Base-by-base conservation (phyloP, 2,888 invertebrate genomes). In the Pollenia angustigena region DNA sequence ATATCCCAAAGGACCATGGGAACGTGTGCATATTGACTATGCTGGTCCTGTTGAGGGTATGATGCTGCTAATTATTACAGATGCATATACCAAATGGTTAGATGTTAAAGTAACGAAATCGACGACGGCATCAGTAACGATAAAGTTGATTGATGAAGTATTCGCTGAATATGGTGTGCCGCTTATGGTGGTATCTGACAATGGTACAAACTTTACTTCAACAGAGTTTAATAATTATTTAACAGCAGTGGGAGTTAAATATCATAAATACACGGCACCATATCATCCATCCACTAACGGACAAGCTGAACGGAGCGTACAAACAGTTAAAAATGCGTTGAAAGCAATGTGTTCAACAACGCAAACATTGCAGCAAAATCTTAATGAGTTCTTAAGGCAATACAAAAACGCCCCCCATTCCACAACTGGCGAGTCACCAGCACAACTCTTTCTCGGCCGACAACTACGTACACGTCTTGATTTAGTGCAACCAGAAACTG, bases 41-140 rank as follows among this genome's bases (percentile, higher is more conserved):
- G 92, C 93, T 32, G 93, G 93, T 16, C 93, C 92, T 40, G 88
- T 92, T 64, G 78, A 89, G 11, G 91, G 90, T 14, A 84, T 83
- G 18, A 90, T 89, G 89, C 90, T 91, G 46, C 83, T 93, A 4
- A 88, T 94, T n/a, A 88, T 93, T 7, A 52, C 58, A 1, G 88
- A 89, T 83, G 48, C 40, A 76, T n/a, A 50, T 46, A 58, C 64
- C 64, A 83, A 83, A 62, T 83, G 76, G 83, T 11, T 76, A 32
- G 42, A 72, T 23, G 12, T 86, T n/a, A 60, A 56, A 12, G 12
- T 58, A 32, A 32, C 56, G 12, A 58, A 32, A 58, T 58, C 23
- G 23, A 32, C 8, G 23, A 54, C 54, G 10, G 54, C 54, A 9
- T 9, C 54, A 18, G 18, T 18, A 9, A 54, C 54, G 1, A 54